Base-by-base conservation (phyloP, 2,113 vertebrate species). In the Melanocharis versteri region DNA sequence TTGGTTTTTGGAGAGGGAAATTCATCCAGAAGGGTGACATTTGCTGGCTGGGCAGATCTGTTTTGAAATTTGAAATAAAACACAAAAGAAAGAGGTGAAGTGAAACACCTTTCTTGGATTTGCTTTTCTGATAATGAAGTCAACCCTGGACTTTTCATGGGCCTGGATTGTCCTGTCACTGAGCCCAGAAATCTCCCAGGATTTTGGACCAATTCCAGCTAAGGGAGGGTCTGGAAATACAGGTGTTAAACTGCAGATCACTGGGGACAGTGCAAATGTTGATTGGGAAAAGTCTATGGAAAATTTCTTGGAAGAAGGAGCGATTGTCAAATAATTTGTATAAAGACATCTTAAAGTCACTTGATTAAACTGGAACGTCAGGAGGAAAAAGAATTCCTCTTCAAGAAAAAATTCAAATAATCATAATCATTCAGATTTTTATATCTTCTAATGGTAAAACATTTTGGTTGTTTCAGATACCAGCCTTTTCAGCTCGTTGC, bases 381-480 rank as follows among this genome's bases (percentile, higher is more conserved):
- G 33, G n/a, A 64, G 22, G 42, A 76, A 78, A 64, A 69, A 54
- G 11, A 40, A 48, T 61, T 78, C 60, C 85, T 85, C 56, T 90
- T 18, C 15, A 22, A 90, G 60, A 73, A 4, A 10, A 21, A 51
- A 72, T 2, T 4, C 39, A 39, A 86, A 60, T 13, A 68, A 42
- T 82, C 16, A 24, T 57, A 45, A 54, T 79, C 60, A 75, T 80
- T 5, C 15, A 44, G 64, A 35, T 27, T 53, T 69, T 87, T 82
- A 3, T 80, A 35, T 75, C 35, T 94, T 92, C 72, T 77, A 81
- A 92, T 61, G 21, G 11, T 90, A 71, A 94, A 93, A 84, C 23
- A 58, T 96, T 96, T 79, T 92, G 75, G 44, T 95, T 96, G 65
- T 92, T 97, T 97, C 70, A 94, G 77, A 68, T 80, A 35, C 53